Base-by-base conservation (phyloP, 2,797 vertebrate species). In the Propithecus perrieri region DNA sequence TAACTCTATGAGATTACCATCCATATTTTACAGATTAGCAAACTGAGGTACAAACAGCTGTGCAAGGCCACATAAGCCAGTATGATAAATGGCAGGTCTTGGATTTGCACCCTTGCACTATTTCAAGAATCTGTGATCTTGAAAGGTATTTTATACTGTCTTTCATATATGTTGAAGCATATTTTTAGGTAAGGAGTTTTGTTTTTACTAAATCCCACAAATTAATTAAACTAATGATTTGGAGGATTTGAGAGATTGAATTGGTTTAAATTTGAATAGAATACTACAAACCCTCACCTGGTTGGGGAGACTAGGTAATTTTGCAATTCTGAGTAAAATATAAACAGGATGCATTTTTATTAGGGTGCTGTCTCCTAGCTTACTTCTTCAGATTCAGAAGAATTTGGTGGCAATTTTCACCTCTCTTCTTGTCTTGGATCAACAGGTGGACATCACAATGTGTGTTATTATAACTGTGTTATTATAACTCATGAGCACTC, bases 31-130 rank as follows among this genome's bases (percentile, higher is more conserved):
- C 9, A 30, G 53, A 57, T 50, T 80, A 41, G 75, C 55, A 85
- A 83, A 41, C 2, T 38, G 22, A 87, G 48, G 18, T 46, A 26
- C 7, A 59, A 85, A 35, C 63, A 26, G 24, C 7, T 24, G 9
- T 15, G 1, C 0, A 15, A 26, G 28, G 4, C 9, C 22, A 24
- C 0, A 35, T 0, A 41, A 46, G 4, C 17, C 35, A 22, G 26
- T 28, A 41, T 43, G 33, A 13, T 28, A 59, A 59, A 59, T 28
- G 13, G 41, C 7, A 79, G 57, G 35, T 48, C 38, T 59, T 85
- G 5, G 13, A 7, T 63, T 17, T 43, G 38, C 57, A 43, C 18
- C 20, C 18, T 30, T 0, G 12, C 7, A 28, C 10, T 12, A 3
- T 26, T 88, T n/a, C 33, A 43, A 81, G 46, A 59, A 67, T 55